Evolutionary conservation across 2,888 invertebrate species (phyloP), one percentile per base, ranked within the genome.

Genomic region (Disparrhopalites patrizii): DNA sequence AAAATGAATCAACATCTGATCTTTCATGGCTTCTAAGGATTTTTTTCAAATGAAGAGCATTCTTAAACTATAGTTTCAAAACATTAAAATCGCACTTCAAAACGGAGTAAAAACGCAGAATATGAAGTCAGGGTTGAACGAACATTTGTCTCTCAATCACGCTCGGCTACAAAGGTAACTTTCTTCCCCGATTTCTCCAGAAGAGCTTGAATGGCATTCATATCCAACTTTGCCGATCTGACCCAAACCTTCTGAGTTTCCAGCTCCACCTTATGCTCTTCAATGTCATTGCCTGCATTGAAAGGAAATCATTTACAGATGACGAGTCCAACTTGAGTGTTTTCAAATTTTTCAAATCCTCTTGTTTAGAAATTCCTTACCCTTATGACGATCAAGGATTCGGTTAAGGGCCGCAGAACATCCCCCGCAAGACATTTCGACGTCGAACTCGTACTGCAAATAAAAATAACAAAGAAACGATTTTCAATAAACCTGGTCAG

Each of bases 341-440:
- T 33, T 15, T 33, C 36, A 33, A 33, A 33, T 33, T 15, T 15
- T 33, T 33, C 36, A 7, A 33, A 33, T 15, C 7, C 36, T 10
- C 7, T 33, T 10, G 15, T 52, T 51, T 13, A n/a, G 43, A 5
- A 18, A 5, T 13, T 47, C 28, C 30, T 81, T 81, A 81, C 90
- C 90, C 81, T 90, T 88, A 63, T 89, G 80, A 80, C 92, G 92
- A 65, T 84, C 87, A 18, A 97, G 83, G 36, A 94, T 93, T 78
- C 89, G 84, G 78, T 91, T 87, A 2, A 95, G 91, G 43, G 94
- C 91, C 62, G 87, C 88, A 0, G 92, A 89, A 80, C 96, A 97
- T 15, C 95, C 95, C 76, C 89, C 91, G 78, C 96, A 97, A 3
- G 93, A 92, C 95, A 96, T 96, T 78, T 87, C 90, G 57, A 96